These are phyloP conservation scores for Trinorchestia longiramus DNA, from an alignment of 1,140 invertebrate genomes.

Conservation along the genomic window DNA sequence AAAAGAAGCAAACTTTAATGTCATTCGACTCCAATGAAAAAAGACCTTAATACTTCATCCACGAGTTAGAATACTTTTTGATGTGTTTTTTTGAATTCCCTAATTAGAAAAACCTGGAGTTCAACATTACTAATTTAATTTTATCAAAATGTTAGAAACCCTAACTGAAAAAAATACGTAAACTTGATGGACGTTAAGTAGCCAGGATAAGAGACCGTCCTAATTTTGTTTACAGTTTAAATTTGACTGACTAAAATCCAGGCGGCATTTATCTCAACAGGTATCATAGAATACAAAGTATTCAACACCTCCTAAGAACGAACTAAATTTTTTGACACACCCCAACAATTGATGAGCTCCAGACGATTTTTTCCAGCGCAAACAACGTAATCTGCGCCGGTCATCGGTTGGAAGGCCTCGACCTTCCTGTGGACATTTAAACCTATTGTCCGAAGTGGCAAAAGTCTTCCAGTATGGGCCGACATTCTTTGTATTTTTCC, in stretches of 20 bases:
- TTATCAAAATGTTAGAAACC: too few species aligned
- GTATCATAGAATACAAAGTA: neutral
- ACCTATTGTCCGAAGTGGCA: constrained; percentile 23
- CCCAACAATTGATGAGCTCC: neutral
- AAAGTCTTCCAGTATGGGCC: constrained; percentile 9
- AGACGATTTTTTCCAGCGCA: constrained; percentile 19
- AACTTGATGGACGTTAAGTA: too few species aligned
- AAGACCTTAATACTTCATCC: too few species aligned
- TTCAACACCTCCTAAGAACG: neutral
- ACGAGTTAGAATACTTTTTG: too few species aligned
- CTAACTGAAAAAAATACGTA: too few species aligned
- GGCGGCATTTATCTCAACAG: neutral
- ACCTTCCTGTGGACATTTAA: constrained; percentile 19
- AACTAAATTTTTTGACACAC: neutral
- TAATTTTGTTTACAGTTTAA: neutral
- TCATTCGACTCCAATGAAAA: too few species aligned
- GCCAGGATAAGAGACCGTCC: too few species aligned
- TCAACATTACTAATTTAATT: too few species aligned
- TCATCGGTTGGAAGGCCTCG: neutral
- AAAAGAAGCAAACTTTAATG: too few species aligned
- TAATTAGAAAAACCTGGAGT: too few species aligned
- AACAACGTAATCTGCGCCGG: constrained; percentile 11
- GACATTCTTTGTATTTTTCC: constrained; percentile 26
- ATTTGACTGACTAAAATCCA: neutral
- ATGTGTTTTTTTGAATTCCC: too few species aligned